Percentiles rank a stretch among this genome's conserved stretches.
These are phyloP conservation scores for Etheostoma spectabile DNA, from an alignment of 2,113 vertebrate species.

Conservation along the genomic window DNA sequence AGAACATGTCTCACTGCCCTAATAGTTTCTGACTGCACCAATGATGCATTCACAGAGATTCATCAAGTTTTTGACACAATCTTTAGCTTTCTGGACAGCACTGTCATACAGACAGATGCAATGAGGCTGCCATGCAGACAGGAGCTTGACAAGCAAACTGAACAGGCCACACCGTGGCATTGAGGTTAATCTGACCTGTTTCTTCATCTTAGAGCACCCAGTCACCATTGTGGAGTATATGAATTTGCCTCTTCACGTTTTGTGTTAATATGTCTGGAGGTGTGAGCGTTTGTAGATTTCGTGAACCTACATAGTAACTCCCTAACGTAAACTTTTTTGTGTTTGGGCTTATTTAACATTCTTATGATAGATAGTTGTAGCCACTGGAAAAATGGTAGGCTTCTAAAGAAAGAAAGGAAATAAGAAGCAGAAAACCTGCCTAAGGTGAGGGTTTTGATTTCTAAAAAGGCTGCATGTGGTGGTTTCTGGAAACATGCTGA, in stretches of 20 bases:
- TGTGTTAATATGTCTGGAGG: not conserved
- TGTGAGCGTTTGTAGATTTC: slow-evolving; percentile 20
- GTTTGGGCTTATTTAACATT: slow-evolving; percentile 31
- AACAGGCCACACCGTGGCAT: not conserved
- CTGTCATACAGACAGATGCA: slow-evolving; percentile 30
- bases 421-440: slow-evolving; percentile 60
- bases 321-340: slow-evolving; percentile 40
- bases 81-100: slow-evolving; percentile 33
- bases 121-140: slow-evolving; percentile 15
- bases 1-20: not conserved
- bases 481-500: slow-evolving; percentile 63
- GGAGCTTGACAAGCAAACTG: not conserved
- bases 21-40: slow-evolving; percentile 39
- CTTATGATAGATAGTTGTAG: slow-evolving; percentile 16
- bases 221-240: not conserved
- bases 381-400: slow-evolving; percentile 33
- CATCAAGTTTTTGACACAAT: slow-evolving; percentile 13
- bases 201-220: not conserved
- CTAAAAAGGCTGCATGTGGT: slow-evolving; percentile 64
- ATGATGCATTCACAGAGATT: slow-evolving; percentile 35
- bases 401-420: slow-evolving; percentile 17
- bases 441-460: slow-evolving; percentile 73
- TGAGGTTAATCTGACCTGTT: slow-evolving; percentile 15
- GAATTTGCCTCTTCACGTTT: slow-evolving; percentile 1
- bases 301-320: slow-evolving; percentile 10